Evolutionary conservation across 2,888 invertebrate genomes (phyloP).

Genomic region (Atrina japonica): DNA sequence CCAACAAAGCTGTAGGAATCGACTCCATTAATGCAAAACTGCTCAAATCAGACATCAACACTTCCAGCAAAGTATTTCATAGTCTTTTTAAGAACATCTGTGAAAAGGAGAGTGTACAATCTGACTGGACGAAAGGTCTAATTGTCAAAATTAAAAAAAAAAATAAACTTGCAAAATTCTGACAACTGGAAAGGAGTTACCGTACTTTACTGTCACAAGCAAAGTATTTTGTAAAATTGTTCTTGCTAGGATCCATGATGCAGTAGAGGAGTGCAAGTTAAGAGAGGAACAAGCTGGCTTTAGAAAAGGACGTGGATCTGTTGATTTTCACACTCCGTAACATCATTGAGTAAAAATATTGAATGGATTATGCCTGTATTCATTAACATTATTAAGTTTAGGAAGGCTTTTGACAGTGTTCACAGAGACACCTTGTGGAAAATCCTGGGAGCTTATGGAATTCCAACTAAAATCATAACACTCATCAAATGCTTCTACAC

Average conservation of each 20-base stretch:
- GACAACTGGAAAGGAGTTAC: slow-evolving; percentile 42
- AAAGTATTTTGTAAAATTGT: slow-evolving; percentile 36
- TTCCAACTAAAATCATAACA: slow-evolving; percentile 5
- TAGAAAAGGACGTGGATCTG: neutral
- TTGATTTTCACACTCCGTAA: slow-evolving; percentile 9
- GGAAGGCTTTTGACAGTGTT: slow-evolving; percentile 15
- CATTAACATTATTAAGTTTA: slow-evolving; percentile 12
- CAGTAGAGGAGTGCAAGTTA: slow-evolving; percentile 19
- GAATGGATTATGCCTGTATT: slow-evolving; percentile 32
- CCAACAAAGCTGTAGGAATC: slow-evolving; percentile 14
- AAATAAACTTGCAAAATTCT: slow-evolving; percentile 33
- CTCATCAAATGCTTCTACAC: slow-evolving; percentile 22
- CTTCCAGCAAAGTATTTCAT: neutral
- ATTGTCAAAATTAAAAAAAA: slow-evolving; percentile 25
- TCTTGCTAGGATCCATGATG: slow-evolving; percentile 19
- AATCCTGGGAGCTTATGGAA: slow-evolving; percentile 14
- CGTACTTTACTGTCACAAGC: slow-evolving; percentile 29
- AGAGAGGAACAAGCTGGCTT: slow-evolving; percentile 30
- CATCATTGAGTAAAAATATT: slow-evolving; percentile 35
- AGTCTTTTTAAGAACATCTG: neutral
- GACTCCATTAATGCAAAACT: slow-evolving; percentile 15
- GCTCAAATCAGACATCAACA: slow-evolving; percentile 11
- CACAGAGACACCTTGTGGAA: slow-evolving; percentile 16
- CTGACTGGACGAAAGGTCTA: neutral
- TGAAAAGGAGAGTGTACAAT: slow-evolving; percentile 7